These are phyloP conservation scores for Polia nebulosa DNA, from an alignment of 2,888 invertebrate genomes.

Conservation along the genomic window DNA sequence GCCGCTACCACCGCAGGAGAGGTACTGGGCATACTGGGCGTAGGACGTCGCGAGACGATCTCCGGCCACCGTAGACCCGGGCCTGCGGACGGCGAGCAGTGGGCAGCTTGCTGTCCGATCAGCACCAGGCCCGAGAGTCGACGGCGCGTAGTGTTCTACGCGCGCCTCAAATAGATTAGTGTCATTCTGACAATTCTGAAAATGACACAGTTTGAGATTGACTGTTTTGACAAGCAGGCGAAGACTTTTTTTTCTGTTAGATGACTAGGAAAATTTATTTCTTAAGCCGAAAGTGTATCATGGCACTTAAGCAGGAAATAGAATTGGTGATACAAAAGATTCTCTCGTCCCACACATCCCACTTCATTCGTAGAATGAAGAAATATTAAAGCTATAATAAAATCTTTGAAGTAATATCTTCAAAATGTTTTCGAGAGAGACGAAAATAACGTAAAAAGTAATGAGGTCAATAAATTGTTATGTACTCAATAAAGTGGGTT, in stretches of 20 bases:
- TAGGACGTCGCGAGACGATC: too few relatives aligned
- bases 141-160: too few relatives aligned
- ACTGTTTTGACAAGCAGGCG: not conserved
- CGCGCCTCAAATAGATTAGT: too few relatives aligned
- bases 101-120: too few relatives aligned
- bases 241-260: not conserved
- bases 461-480: slow-evolving; percentile 63
- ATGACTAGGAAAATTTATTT: not conserved
- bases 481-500: slow-evolving; percentile 38
- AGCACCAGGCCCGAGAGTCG: too few relatives aligned
- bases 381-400: slow-evolving; percentile 48
- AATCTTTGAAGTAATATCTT: slow-evolving; percentile 59
- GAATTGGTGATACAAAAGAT: not conserved
- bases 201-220: not conserved
- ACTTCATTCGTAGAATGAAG: slow-evolving; percentile 24
- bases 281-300: not conserved
- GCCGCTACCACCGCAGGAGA: too few relatives aligned
- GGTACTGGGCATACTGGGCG: too few relatives aligned
- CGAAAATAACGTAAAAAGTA: slow-evolving; percentile 63
- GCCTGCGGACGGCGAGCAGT: too few relatives aligned
- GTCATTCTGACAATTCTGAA: too few relatives aligned
- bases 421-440: slow-evolving; percentile 48
- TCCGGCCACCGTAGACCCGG: too few relatives aligned
- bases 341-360: slow-evolving; percentile 3
- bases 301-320: not conserved